Conservation (phyloP, 2,888 invertebrate genomes). For the Lasioglossum marginatum region DNA sequence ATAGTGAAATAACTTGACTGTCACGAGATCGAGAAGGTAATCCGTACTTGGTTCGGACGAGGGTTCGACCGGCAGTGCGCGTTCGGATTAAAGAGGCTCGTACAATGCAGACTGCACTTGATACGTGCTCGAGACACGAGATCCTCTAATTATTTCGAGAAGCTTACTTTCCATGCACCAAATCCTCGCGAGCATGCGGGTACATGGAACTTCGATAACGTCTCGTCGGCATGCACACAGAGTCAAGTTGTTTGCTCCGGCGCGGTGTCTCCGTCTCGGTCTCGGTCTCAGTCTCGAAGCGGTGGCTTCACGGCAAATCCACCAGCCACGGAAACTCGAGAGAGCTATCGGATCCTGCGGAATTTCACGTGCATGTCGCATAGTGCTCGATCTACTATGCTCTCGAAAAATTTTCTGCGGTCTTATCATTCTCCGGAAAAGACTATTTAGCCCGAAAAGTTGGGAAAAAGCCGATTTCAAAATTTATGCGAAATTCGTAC, state of each 20-base stretch:
- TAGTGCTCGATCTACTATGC: neutral
- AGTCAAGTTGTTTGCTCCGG: slow-evolving; percentile 21
- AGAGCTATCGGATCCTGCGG: neutral
- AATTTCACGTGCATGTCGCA: neutral
- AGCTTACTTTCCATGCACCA: slow-evolving; percentile 25
- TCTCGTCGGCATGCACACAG: slow-evolving; percentile 26
- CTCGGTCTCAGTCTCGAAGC: neutral
- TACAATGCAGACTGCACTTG: slow-evolving; percentile 8
- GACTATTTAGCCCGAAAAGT: too few species aligned
- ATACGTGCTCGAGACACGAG: slow-evolving; percentile 20
- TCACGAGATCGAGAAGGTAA: neutral
- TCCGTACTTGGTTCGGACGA: neutral
- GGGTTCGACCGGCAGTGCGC: neutral
- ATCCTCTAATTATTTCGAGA: slow-evolving; percentile 44
- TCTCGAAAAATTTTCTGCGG: slow-evolving; percentile 12
- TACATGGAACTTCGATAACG: slow-evolving; percentile 31
- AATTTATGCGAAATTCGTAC: too few species aligned
- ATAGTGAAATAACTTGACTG: neutral
- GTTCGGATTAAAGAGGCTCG: slow-evolving; percentile 5
- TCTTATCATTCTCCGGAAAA: neutral
- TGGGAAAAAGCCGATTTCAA: too few species aligned
- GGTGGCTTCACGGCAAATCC: neutral
- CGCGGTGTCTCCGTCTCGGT: neutral
- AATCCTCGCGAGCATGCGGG: slow-evolving; percentile 12
- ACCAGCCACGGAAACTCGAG: slow-evolving; percentile 1